Base-by-base conservation (phyloP, 2,113 vertebrate genomes). In the Rhegmatorhina hoffmannsi region DNA sequence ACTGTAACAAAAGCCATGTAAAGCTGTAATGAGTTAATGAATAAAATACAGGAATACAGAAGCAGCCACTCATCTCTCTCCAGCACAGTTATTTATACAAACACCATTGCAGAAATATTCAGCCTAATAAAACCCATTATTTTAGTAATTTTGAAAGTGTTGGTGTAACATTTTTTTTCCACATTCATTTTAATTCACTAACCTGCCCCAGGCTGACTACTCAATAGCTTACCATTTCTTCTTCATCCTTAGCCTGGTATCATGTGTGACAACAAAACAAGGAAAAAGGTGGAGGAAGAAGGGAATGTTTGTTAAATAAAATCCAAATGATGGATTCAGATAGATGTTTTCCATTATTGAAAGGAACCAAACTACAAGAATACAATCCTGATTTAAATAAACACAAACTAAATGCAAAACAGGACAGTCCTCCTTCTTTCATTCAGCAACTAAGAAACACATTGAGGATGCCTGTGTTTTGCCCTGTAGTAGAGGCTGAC, bases 91-190 rank as follows among this genome's bases (percentile, higher is more conserved):
- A 72, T 86, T 90, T 88, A 81, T 23, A 80, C 36, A 92, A 81
- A 72, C 47, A 92, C 26, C 60, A 67, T 10, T 23, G 36, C 7
- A 82, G 68, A 84, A 25, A 90, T 40, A 86, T 67, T 90, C 68
- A 91, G 69, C 36, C 55, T 49, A 80, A 92, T 38, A 92, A 96
- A 95, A 69, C 33, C 69, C 87, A 52, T 49, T 89, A 80, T 91
- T 96, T 90, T 53, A 92, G 75, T 74, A 86, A 62, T 28, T 17
- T 52, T 87, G 23, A 63, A 94, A 84, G 36, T 77, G 38, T 25
- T 77, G 28, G 44, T 83, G 62, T 44, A 73, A 77, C 14, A 11
- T 83, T 60, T 86, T 60, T 52, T 25, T 16, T 55, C 5, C n/a
- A 23, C 28, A 33, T 40, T 29, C 52, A 77, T 93, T 95, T 94